These are phyloP conservation scores for Orchesella cincta DNA, from an alignment of 1,140 invertebrate species.

Conservation along the genomic window DNA sequence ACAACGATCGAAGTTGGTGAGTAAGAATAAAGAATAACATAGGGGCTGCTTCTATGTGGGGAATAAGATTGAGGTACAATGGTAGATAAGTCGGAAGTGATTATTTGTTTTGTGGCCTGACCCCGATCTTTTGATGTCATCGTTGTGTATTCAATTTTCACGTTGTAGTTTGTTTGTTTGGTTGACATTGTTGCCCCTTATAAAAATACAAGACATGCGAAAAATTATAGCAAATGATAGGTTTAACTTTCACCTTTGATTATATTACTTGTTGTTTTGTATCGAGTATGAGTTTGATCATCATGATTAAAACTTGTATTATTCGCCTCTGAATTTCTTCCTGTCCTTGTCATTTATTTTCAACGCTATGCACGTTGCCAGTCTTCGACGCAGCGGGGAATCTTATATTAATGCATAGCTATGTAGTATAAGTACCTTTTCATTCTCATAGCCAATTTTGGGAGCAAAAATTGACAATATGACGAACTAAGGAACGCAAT, in stretches of 20 bases:
- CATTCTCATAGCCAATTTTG: too few species aligned
- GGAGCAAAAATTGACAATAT: too few species aligned
- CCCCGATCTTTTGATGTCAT: conserved; percentile 5
- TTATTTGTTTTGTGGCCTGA: background rate
- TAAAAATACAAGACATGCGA: background rate
- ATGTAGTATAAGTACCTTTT: too few species aligned
- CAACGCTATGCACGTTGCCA: too few species aligned
- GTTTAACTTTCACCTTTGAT: background rate
- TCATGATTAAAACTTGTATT: too few species aligned
- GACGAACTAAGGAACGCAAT: too few species aligned
- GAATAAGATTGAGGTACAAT: background rate
- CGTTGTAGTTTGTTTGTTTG: background rate
- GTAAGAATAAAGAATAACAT: background rate
- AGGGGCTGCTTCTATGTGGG: background rate
- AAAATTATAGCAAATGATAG: too few species aligned
- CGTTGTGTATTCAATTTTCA: background rate
- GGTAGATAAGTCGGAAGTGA: background rate
- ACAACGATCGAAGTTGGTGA: conserved; percentile 3
- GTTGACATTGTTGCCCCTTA: background rate
- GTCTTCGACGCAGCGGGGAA: background rate
- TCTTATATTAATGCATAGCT: background rate
- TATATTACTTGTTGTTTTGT: background rate
- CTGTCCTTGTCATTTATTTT: too few species aligned
- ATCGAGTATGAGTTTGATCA: too few species aligned
- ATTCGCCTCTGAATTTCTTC: too few species aligned